Conservation (phyloP, 2,113 vertebrate genomes). For the Peromyscus maniculatus region DNA sequence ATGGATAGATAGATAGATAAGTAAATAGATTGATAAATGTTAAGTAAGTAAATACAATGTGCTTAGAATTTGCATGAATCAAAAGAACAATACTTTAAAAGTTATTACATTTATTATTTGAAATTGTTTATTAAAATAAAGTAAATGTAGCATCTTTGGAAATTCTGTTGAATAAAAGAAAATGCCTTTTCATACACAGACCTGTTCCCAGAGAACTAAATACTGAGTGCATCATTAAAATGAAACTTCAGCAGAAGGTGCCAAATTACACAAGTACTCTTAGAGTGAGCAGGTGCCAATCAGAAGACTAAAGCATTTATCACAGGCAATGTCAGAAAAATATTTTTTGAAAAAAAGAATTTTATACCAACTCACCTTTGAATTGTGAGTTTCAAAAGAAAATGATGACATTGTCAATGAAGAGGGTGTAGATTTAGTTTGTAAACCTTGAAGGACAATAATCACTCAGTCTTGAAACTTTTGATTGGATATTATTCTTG, state of each 20-base stretch:
- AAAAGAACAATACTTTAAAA: not conserved
- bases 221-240: not conserved
- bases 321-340: not conserved
- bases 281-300: not conserved
- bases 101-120: not conserved
- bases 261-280: not conserved
- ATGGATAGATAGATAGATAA: too few relatives aligned
- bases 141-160: not conserved
- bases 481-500: not conserved
- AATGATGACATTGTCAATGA: not conserved
- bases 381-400: not conserved
- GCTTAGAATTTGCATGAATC: not conserved
- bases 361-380: not conserved
- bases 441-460: not conserved
- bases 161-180: not conserved
- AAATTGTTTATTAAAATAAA: slow-evolving; percentile 13
- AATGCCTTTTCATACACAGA: not conserved
- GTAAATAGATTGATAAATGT: not conserved
- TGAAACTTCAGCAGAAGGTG: not conserved
- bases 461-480: not conserved
- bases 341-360: not conserved
- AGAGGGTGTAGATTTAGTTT: not conserved
- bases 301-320: not conserved
- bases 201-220: not conserved
- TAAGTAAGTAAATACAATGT: not conserved